Evolutionary conservation across 35 echinoderm and acorn worm genomes (phyloP).

Genomic region (Ophiothrix spiculata): DNA sequence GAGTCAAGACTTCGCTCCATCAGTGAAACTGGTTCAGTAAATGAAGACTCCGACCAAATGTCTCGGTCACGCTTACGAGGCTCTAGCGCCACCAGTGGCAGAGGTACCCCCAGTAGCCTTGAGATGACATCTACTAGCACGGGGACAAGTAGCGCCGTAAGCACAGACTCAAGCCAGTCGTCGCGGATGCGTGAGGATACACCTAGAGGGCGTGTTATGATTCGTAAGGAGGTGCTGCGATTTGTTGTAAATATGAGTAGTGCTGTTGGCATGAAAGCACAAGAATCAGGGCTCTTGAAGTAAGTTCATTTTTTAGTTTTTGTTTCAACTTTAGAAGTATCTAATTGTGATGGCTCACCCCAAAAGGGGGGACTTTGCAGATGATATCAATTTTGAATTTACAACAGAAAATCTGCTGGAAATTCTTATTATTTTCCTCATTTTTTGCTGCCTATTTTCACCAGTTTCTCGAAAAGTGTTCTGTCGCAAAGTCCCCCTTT

Average conservation of each 20-base stretch:
- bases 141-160: constrained; percentile 27
- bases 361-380: too few relatives aligned
- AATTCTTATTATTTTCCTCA: too few relatives aligned
- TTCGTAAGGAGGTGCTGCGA: constrained; percentile 76
- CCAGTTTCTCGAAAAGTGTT: too few relatives aligned
- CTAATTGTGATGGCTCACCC: too few relatives aligned
- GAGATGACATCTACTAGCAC: constrained; percentile 64
- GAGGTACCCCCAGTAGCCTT: constrained; percentile 46
- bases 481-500: too few relatives aligned
- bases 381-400: too few relatives aligned
- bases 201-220: constrained; percentile 42
- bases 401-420: too few relatives aligned
- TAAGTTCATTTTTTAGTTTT: too few relatives aligned
- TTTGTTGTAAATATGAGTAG: constrained; percentile 83
- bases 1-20: constrained; percentile 25
- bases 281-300: constrained; percentile 82
- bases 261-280: constrained; percentile 81
- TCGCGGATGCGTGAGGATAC: constrained; percentile 73
- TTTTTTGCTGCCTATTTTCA: too few relatives aligned
- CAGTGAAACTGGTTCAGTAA: constrained; percentile 41
- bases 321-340: too few relatives aligned
- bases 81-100: constrained; percentile 58
- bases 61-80: constrained; percentile 37
- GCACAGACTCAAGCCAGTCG: constrained; percentile 7
- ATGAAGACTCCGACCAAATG: not conserved